phyloP scores from a whole-genome alignment of 2,113 vertebrate species.

The Aix galericulata region DNA sequence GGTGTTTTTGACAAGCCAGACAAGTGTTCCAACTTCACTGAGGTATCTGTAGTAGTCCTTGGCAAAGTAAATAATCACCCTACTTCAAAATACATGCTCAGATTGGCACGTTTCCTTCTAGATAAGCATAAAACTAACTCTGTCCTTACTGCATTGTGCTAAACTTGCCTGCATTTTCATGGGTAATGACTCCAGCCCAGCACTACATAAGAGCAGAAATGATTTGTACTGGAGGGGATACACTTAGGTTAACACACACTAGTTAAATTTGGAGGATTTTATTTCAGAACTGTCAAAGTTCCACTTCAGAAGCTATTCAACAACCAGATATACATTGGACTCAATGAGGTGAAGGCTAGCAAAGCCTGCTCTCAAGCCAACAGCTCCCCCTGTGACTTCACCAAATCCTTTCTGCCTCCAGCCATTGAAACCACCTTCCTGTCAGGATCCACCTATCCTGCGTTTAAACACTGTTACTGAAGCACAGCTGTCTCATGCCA shows the following conservation, averaged over 20 bases:
- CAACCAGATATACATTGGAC: background rate
- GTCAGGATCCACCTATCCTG: background rate
- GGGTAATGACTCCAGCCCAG: background rate
- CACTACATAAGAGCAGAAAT: background rate
- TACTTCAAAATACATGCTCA: background rate
- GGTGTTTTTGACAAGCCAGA: background rate
- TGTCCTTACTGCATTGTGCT: background rate
- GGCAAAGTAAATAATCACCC: background rate
- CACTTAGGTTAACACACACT: background rate
- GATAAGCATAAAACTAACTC: background rate
- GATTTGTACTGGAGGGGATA: background rate
- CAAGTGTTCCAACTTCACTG: background rate
- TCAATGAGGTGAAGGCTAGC: background rate
- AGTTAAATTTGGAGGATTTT: background rate
- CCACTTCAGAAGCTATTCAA: background rate
- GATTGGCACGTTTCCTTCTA: background rate
- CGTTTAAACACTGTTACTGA: background rate
- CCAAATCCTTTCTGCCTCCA: background rate
- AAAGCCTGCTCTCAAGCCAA: background rate
- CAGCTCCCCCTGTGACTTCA: background rate
- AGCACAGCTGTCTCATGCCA: background rate
- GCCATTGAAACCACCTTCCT: background rate
- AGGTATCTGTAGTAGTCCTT: background rate
- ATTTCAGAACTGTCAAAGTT: background rate
- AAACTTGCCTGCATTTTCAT: background rate